A percentile compares a stretch with the other conserved stretches of the same genome.
Evolutionary conservation across 2,797 vertebrate species (phyloP).

Genomic region (Gadopsis bispinosus): DNA sequence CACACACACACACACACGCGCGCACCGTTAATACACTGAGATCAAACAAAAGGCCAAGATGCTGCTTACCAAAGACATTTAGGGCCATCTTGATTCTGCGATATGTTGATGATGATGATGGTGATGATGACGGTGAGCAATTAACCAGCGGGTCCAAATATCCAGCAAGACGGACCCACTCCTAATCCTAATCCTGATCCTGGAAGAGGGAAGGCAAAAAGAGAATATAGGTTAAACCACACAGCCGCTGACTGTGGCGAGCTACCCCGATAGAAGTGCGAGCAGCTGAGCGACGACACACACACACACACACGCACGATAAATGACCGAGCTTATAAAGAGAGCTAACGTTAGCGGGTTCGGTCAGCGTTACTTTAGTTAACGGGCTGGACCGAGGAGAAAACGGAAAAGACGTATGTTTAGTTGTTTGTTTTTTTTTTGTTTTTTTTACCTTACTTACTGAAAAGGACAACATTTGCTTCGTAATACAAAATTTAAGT

Average conservation of each 20-base stretch:
- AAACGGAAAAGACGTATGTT: neutral
- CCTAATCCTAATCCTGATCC: constrained; percentile 26
- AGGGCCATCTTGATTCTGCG: constrained; percentile 74
- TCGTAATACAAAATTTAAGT: neutral
- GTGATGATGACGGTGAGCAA: constrained; percentile 47
- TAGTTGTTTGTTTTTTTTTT: no score
- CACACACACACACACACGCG: neutral
- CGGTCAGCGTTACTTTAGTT: constrained; percentile 32
- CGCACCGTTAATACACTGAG: neutral
- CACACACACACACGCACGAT: constrained; percentile 43
- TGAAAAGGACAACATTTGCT: neutral
- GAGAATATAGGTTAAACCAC: accelerated
- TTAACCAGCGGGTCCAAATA: constrained; percentile 53
- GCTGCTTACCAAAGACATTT: constrained; percentile 80
- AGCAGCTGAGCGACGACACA: constrained; percentile 43
- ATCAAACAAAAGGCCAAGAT: neutral
- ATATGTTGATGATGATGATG: constrained; percentile 42
- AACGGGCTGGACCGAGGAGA: neutral
- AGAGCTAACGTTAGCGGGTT: constrained; percentile 70
- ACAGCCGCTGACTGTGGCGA: accelerated
- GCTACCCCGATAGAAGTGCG: neutral
- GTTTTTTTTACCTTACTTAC: neutral
- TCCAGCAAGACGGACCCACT: constrained; percentile 28
- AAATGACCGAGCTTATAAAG: constrained; percentile 34
- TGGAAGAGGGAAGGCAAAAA: constrained; percentile 28